Evolutionary conservation across 2,888 invertebrate genomes (phyloP), one percentile per base, ranked within the genome.

Genomic region (Nomada lathburiana): DNA sequence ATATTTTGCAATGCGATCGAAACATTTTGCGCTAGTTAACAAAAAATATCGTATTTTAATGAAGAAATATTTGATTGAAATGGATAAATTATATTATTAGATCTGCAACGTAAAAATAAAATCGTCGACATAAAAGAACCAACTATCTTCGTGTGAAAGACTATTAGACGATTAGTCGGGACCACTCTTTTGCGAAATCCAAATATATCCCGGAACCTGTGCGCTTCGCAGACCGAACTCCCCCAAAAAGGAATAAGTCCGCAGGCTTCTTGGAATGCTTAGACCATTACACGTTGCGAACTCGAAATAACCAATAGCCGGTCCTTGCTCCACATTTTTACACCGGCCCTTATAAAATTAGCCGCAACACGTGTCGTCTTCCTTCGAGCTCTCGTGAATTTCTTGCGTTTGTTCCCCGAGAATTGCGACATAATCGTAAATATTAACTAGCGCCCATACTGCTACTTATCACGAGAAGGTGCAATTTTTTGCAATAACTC

Each of bases 291-390:
- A 85, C 84, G 72, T 70, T 47, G 60, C 76, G 65, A 62, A 74
- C 84, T 76, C 70, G 73, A 89, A 89, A 89, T 89, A 88, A 82
- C 77, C 70, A 52, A 53, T 63, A 73, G 72, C 60, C 79, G 89
- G 87, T 90, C 85, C 82, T 89, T 89, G 88, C 88, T 89, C 89
- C 68, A 90, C 84, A 90, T 90, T 90, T 89, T 89, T 89, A 86
- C 57, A 23, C 65, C 72, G 69, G 70, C 36, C 42, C 42, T 64
- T 53, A 60, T 71, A 50, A 70, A 82, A 80, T 87, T 87, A 85
- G 67, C 63, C 67, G 52, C 36, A 23, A 47, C 53, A 29, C 29
- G 29, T 11, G 29, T 62, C 26, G 7, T 67, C n/a, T 11, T 53
- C 55, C n/a, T 72, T 18, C 36, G n/a, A 20, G 44, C 44, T 76